Evolutionary conservation across 2,888 invertebrate species (phyloP), one percentile per base, ranked within the genome.

Genomic region (Tachystola acroxantha): DNA sequence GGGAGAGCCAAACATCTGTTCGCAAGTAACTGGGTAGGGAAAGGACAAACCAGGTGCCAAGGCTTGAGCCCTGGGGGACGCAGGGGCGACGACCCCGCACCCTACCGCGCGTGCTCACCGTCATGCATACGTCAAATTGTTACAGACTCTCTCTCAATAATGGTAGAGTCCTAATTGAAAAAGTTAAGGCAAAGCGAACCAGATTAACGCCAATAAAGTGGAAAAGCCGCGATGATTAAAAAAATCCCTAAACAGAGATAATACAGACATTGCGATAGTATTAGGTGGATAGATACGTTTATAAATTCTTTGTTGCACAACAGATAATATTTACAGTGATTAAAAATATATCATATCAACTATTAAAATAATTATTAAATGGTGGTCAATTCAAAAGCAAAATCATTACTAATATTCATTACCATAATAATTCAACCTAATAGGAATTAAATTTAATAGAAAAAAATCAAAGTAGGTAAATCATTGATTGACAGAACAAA

Each of bases 11-110:
- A 72, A 72, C 79, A 84, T 84, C 78, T 84, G 82, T 78, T 79
- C 53, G 66, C 60, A 54, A 70, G 76, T 65, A 57, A 64, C 55
- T 54, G 53, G 48, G 43, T 48, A 49, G 70, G 74, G 32, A 16
- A 11, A 24, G 20, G 72, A 68, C 65, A 28, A 64, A 69, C 85
- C 84, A 84, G 84, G 84, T 85, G 82, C 64, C 64, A 68, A 72
- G 68, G 63, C 65, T 64, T 60, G 61, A n/a, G 2, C 9, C 20
- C 7, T 22, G 2, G 72, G 71, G 74, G 68, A 60, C 57, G 59
- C 57, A 78, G 79, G 82, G 80, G 78, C 82, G 76, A 68, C 79
- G 82, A 84, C 85, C 85, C 67, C 74, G 67, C 48, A 53, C 74
- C 72, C 74, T 69, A 71, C 61, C 62, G 61, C 64, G 60, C 67